Conservation (phyloP, 2,888 invertebrate species). For the Incurvaria masculella region DNA sequence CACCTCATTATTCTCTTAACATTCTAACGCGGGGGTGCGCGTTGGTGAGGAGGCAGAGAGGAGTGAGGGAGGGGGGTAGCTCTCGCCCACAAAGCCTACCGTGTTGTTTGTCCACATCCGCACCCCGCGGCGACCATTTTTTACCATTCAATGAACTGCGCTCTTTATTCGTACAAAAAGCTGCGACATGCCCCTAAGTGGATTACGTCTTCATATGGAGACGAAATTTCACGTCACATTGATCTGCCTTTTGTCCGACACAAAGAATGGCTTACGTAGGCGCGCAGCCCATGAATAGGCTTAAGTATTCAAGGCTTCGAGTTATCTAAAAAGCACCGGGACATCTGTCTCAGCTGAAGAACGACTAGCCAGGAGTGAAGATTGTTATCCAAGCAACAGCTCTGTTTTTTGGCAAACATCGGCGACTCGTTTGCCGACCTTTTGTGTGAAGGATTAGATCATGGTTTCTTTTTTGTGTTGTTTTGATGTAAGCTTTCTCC, state of each 20-base stretch:
- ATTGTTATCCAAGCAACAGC: conserved; percentile 1
- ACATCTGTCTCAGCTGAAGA: background rate
- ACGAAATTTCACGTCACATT: conserved; percentile 50
- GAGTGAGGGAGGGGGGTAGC: no score
- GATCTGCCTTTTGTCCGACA: conserved; percentile 39
- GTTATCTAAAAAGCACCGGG: no score
- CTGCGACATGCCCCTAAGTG: conserved; percentile 51
- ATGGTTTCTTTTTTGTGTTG: no score
- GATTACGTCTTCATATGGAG: conserved; percentile 39
- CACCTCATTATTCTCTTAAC: no score
- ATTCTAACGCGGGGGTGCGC: no score
- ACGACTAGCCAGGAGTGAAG: background rate
- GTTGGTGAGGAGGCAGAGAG: no score
- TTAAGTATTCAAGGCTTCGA: conserved; percentile 27
- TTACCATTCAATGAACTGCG: conserved; percentile 47
- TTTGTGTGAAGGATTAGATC: no score
- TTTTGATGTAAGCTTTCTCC: no score
- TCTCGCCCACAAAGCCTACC: conserved; percentile 19
- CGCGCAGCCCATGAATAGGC: conserved; percentile 42
- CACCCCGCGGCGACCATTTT: conserved; percentile 46
- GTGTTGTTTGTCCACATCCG: conserved; percentile 42
- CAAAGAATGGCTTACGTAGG: conserved; percentile 48
- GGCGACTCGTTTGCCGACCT: no score
- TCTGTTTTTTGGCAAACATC: no score
- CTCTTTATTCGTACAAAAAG: conserved; percentile 41